Percentiles rank a stretch among this genome's conserved stretches.
These are phyloP conservation scores for human (Homo sapiens) DNA, from an alignment of 2,113 vertebrate species.

Conservation along the genomic window DNA sequence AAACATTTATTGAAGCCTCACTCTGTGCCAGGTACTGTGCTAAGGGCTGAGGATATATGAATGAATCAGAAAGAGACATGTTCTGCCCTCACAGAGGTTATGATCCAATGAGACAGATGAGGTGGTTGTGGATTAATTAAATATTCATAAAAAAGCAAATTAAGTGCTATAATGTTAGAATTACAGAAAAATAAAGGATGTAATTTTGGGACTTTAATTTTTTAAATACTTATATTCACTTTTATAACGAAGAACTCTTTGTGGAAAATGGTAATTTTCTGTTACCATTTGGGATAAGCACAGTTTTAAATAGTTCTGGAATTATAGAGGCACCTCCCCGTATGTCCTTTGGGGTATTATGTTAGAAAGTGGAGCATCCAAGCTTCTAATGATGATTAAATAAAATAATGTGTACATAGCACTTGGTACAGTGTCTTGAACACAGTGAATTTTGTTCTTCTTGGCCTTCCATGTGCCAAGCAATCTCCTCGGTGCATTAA, in stretches of 20 bases:
- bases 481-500: not conserved
- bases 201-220: not conserved
- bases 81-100: not conserved
- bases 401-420: not conserved
- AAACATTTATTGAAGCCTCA: not conserved
- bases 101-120: not conserved
- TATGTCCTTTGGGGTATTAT: not conserved
- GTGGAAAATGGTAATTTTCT: not conserved
- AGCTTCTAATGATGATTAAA: not conserved
- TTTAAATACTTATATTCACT: not conserved
- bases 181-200: not conserved
- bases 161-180: not conserved
- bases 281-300: not conserved
- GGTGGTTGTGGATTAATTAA: not conserved
- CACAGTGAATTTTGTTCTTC: not conserved
- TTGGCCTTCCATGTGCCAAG: not conserved
- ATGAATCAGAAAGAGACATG: not conserved
- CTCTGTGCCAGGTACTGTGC: not conserved
- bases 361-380: not conserved
- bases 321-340: not conserved
- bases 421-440: not conserved
- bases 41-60: too few relatives aligned
- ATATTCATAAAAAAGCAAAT: not conserved
- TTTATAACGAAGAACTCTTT: constrained; percentile 5
- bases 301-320: not conserved